Evolutionary conservation across 2,888 invertebrate genomes (phyloP).

Genomic region (Euzetes globulus): DNA sequence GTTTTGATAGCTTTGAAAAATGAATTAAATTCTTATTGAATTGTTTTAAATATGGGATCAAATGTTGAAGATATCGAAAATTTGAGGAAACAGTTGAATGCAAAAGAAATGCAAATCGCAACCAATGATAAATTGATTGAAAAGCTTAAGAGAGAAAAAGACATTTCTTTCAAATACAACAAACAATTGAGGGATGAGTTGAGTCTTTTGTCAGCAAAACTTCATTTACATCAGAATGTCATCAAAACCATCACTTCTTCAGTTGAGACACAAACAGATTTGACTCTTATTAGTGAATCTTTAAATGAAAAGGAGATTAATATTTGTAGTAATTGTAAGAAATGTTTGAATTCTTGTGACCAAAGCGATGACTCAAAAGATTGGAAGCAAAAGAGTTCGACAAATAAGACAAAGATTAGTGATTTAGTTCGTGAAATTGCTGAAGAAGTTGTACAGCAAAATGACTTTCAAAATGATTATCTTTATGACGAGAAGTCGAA

Average conservation of each 20-base stretch:
- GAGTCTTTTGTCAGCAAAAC: conserved; percentile 35
- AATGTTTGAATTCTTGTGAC: not conserved
- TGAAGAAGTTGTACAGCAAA: conserved; percentile 34
- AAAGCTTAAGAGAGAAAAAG: not conserved
- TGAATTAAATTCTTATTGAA: no score
- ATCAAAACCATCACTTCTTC: not conserved
- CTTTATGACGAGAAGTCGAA: conserved; percentile 78
- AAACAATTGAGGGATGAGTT: conserved; percentile 35
- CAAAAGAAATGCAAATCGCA: not conserved
- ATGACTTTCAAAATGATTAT: conserved; percentile 51
- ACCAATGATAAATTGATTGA: not conserved
- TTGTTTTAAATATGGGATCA: not conserved
- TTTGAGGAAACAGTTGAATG: not conserved
- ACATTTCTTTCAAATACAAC: conserved; percentile 24
- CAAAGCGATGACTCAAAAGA: not conserved
- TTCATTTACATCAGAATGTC: conserved; percentile 30
- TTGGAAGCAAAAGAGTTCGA: conserved; percentile 9
- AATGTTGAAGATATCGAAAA: not conserved
- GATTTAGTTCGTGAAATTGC: conserved; percentile 39
- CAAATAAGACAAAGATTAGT: conserved; percentile 33
- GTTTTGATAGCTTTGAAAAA: not conserved
- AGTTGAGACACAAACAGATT: conserved; percentile 6
- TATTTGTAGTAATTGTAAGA: not conserved
- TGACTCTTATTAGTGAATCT: not conserved
- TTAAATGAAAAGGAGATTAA: not conserved